Conservation (phyloP, 2,797 vertebrate species). For the Aeoliscus strigatus region DNA sequence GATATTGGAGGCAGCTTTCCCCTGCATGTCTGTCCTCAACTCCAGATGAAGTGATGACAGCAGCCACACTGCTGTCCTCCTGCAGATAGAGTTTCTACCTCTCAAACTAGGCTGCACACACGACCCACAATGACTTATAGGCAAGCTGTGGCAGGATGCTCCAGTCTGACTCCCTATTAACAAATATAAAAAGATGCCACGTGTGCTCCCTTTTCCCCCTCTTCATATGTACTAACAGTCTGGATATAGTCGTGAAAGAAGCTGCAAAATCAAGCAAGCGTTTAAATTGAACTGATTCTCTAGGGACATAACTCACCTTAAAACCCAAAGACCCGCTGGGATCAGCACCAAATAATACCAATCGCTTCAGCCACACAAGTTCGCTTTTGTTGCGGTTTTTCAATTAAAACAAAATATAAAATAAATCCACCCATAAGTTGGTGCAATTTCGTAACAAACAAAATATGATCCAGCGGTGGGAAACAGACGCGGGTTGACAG, state of each 20-base stretch:
- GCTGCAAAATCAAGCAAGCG: constrained; percentile 13
- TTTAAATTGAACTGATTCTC: constrained; percentile 5
- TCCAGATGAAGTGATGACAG: constrained; percentile 58
- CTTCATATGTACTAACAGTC: not conserved
- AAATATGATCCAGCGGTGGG: not conserved
- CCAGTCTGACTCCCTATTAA: constrained; percentile 44
- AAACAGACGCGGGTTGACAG: not conserved
- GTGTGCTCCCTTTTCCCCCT: too few species aligned
- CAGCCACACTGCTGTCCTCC: constrained; percentile 35
- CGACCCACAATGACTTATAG: constrained; percentile 41
- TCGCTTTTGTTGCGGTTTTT: not conserved
- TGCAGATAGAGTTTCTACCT: constrained; percentile 64
- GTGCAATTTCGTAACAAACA: not conserved
- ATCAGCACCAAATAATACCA: not conserved
- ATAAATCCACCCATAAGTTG: not conserved
- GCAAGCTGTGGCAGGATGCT: constrained; percentile 30
- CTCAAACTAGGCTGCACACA: constrained; percentile 32
- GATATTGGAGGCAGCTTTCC: constrained; percentile 46
- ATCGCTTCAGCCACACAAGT: constrained; percentile 9
- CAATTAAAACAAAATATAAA: not conserved
- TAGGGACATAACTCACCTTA: constrained; percentile 53
- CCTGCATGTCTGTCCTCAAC: constrained; percentile 49
- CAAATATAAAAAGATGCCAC: too few species aligned
- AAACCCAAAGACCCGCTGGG: constrained; percentile 15
- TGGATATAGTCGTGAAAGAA: constrained; percentile 9